Percentiles rank a stretch among this genome's conserved stretches.
These are phyloP conservation scores for Isichthys henryi DNA, from an alignment of 2,113 vertebrate genomes.

Conservation along the genomic window DNA sequence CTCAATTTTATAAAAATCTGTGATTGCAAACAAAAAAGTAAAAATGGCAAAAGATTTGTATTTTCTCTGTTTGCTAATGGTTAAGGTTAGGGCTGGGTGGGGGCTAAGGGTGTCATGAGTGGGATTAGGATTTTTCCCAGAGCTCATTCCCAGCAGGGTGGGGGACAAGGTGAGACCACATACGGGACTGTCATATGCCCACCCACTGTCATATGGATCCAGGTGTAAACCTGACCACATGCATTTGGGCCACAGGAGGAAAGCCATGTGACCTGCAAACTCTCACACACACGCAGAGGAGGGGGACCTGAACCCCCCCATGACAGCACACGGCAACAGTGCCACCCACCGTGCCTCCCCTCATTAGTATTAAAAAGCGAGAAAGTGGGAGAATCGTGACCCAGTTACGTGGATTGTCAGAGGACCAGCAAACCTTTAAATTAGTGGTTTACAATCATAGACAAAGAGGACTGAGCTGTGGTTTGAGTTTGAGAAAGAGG, in stretches of 20 bases:
- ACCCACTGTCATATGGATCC: neutral
- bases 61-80: too few species aligned
- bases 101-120: too few species aligned
- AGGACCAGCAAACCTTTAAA: neutral
- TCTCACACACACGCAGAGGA: neutral
- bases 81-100: too few species aligned
- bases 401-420: neutral
- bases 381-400: neutral
- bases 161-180: neutral
- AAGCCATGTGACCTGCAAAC: neutral
- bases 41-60: too few species aligned
- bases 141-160: neutral
- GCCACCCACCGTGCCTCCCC: neutral
- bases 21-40: too few species aligned
- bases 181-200: neutral
- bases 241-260: neutral
- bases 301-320: neutral
- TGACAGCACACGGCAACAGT: neutral
- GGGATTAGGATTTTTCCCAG: neutral
- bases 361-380: neutral
- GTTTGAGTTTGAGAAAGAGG: neutral
- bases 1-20: too few species aligned
- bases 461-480: neutral
- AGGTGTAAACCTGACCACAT: neutral
- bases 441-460: neutral